phyloP scores from a whole-genome alignment of 2,113 vertebrate species.

The Chaetura pelagica region DNA sequence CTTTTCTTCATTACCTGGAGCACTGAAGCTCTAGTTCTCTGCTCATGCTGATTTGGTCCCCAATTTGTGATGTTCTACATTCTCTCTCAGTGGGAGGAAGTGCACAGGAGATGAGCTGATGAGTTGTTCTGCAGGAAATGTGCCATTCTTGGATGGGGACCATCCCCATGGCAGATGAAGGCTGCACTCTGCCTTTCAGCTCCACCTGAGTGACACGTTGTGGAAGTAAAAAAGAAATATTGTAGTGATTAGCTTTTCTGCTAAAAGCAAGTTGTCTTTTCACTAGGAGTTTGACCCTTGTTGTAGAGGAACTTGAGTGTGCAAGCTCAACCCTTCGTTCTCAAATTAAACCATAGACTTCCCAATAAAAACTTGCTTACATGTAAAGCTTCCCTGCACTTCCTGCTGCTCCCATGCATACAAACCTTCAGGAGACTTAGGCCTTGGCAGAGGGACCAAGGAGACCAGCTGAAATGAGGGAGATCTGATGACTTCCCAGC shows the following conservation, averaged over 20 bases:
- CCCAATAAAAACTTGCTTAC: background rate
- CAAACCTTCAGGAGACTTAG: background rate
- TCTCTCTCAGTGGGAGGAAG: background rate
- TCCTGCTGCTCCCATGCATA: background rate
- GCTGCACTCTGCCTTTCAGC: background rate
- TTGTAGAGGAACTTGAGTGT: background rate
- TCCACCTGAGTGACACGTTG: accelerated
- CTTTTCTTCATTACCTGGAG: background rate
- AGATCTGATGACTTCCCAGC: background rate
- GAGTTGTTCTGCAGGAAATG: background rate
- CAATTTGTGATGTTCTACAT: background rate
- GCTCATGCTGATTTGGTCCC: background rate
- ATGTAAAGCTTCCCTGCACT: background rate
- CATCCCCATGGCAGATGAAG: background rate
- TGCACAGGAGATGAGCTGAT: background rate
- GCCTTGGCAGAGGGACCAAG: background rate
- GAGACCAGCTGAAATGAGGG: background rate
- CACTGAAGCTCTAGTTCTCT: background rate
- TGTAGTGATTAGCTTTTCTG: background rate
- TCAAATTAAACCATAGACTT: background rate
- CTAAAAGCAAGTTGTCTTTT: background rate
- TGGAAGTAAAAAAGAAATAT: background rate
- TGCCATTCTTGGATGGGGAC: background rate
- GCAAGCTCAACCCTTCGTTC: background rate
- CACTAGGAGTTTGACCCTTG: background rate